Evolutionary conservation across 2,797 vertebrate species (phyloP).

Genomic region (Limosa lapponica): DNA sequence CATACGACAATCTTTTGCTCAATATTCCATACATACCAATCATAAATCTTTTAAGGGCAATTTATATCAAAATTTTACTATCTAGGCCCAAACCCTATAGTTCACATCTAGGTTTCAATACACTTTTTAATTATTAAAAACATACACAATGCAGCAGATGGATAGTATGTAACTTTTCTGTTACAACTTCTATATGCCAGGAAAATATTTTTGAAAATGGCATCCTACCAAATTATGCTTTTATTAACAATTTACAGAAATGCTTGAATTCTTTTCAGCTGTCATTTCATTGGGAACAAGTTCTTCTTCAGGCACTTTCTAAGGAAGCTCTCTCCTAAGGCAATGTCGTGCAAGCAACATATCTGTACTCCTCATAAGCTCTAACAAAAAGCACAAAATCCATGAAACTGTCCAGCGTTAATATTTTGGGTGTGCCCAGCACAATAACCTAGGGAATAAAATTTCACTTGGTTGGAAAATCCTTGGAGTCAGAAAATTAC

Average conservation of each 20-base stretch:
- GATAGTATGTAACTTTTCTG: not conserved
- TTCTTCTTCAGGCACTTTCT: not conserved
- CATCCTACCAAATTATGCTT: not conserved
- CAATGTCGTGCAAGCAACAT: not conserved
- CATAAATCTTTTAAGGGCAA: not conserved
- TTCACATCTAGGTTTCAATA: fast-evolving
- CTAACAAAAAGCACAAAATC: not conserved
- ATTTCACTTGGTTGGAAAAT: not conserved
- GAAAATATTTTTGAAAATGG: not conserved
- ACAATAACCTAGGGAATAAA: not conserved
- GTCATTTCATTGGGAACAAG: not conserved
- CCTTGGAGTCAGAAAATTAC: not conserved
- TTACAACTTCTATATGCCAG: not conserved
- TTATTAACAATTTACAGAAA: not conserved
- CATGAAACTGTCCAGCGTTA: not conserved
- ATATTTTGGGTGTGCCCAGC: not conserved
- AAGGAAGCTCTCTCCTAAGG: not conserved
- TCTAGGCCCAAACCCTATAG: not conserved
- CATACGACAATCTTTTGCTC: not conserved
- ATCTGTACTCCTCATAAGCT: not conserved
- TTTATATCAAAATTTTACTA: not conserved
- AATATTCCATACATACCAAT: not conserved
- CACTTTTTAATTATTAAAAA: not conserved
- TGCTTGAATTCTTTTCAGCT: not conserved
- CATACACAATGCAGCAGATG: not conserved